A percentile compares a stretch with the other conserved stretches of the same genome.
These are phyloP conservation scores for Drosophila koepferae DNA, from an alignment of 2,888 invertebrate genomes.

Conservation along the genomic window DNA sequence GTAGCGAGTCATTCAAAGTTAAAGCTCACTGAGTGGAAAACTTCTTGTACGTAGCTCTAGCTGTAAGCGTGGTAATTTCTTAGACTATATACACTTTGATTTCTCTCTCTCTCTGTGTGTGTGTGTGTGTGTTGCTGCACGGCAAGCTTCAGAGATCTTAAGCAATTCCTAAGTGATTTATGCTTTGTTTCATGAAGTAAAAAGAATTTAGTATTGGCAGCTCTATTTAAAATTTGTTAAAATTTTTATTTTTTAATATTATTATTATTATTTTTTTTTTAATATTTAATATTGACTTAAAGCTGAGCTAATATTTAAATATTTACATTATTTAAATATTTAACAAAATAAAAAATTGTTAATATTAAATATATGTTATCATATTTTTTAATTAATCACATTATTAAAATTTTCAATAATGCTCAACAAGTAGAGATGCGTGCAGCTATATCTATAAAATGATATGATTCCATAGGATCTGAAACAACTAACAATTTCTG, in stretches of 20 bases:
- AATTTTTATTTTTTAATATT: neutral
- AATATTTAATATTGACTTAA: too few relatives aligned
- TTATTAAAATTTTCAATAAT: neutral
- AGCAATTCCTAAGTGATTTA: conserved; percentile 12
- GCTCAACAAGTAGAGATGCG: too few relatives aligned
- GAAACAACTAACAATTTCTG: neutral
- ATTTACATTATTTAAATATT: too few relatives aligned
- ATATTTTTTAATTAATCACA: too few relatives aligned
- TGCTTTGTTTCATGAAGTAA: neutral
- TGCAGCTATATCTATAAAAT: too few relatives aligned
- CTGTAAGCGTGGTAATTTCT: conserved; percentile 5
- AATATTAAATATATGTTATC: too few relatives aligned
- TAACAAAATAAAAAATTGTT: too few relatives aligned
- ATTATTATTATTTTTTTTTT: too few relatives aligned
- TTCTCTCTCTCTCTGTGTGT: neutral
- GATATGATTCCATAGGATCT: neutral
- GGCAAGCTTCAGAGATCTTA: conserved; percentile 1
- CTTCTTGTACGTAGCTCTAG: neutral
- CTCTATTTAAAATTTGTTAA: neutral
- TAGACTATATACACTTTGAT: conserved; percentile 7
- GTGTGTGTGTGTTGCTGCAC: neutral
- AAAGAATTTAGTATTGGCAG: neutral
- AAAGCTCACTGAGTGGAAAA: conserved; percentile 37
- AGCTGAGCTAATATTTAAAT: too few relatives aligned
- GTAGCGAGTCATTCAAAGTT: conserved; percentile 19